Conservation (phyloP, 2,888 invertebrate species). For the Lycophotia porphyrea region DNA sequence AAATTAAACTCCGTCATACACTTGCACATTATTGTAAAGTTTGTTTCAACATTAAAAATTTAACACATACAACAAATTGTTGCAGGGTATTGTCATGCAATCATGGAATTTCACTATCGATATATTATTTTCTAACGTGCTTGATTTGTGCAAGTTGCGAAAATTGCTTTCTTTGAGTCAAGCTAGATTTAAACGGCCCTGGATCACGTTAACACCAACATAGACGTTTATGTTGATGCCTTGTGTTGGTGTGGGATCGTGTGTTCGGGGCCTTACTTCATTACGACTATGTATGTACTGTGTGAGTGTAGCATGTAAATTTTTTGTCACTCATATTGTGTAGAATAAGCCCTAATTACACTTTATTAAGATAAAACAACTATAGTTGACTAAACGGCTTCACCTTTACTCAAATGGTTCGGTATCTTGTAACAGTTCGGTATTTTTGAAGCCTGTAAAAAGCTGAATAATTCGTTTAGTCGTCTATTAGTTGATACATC, state of each 20-base stretch:
- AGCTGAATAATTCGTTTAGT: slow-evolving; percentile 20
- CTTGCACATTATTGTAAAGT: slow-evolving; percentile 44
- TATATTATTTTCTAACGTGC: slow-evolving; percentile 52
- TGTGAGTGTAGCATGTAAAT: slow-evolving; percentile 65
- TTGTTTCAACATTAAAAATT: slow-evolving; percentile 56
- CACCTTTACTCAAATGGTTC: neutral
- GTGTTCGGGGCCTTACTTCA: slow-evolving; percentile 52
- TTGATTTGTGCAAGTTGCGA: slow-evolving; percentile 54
- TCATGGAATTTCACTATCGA: slow-evolving; percentile 68
- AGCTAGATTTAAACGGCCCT: slow-evolving; percentile 41
- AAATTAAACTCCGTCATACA: slow-evolving; percentile 41
- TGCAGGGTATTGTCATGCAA: slow-evolving; percentile 80
- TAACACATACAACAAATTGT: slow-evolving; percentile 62
- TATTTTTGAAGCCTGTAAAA: neutral
- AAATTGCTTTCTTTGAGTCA: slow-evolving; percentile 49
- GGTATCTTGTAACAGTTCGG: neutral
- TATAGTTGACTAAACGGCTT: slow-evolving; percentile 45
- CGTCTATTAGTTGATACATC: slow-evolving; percentile 33
- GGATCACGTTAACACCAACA: slow-evolving; percentile 27
- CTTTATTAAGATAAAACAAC: slow-evolving; percentile 39
- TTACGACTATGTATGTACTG: slow-evolving; percentile 60
- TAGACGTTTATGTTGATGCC: slow-evolving; percentile 34
- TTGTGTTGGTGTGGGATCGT: slow-evolving; percentile 55
- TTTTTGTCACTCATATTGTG: slow-evolving; percentile 68
- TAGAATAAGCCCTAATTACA: slow-evolving; percentile 67